Evolutionary conservation across 1,140 invertebrate genomes (phyloP).

Genomic region (Saccostrea echinata): DNA sequence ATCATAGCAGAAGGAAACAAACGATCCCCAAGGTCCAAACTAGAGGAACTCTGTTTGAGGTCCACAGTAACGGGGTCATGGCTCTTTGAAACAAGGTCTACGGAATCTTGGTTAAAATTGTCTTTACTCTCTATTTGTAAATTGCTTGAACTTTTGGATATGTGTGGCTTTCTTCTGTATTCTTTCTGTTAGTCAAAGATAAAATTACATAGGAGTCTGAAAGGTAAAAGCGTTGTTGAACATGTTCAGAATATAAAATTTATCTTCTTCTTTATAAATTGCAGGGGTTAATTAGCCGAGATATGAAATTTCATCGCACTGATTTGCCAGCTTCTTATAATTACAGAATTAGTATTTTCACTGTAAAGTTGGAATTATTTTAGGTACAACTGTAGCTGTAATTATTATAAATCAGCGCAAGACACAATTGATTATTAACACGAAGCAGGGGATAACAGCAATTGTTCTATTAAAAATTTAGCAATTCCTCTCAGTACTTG

Average conservation of each 20-base stretch:
- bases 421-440: too few relatives aligned
- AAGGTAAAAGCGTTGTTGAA: not conserved
- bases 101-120: not conserved
- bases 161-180: constrained; percentile 26
- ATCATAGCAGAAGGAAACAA: not conserved
- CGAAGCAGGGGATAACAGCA: too few relatives aligned
- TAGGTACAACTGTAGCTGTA: too few relatives aligned
- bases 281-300: too few relatives aligned
- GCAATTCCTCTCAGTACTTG: too few relatives aligned
- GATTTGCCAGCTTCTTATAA: too few relatives aligned
- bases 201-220: constrained; percentile 25
- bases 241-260: not conserved
- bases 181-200: constrained; percentile 32
- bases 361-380: too few relatives aligned
- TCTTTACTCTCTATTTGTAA: not conserved
- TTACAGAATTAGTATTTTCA: too few relatives aligned
- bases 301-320: too few relatives aligned
- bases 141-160: not conserved
- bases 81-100: not conserved
- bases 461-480: too few relatives aligned
- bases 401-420: too few relatives aligned
- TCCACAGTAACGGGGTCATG: not conserved
- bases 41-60: not conserved
- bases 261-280: too few relatives aligned
- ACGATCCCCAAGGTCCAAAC: constrained; percentile 3